phyloP scores from a whole-genome alignment of 2,113 vertebrate genomes.

The Notothenia rossii region DNA sequence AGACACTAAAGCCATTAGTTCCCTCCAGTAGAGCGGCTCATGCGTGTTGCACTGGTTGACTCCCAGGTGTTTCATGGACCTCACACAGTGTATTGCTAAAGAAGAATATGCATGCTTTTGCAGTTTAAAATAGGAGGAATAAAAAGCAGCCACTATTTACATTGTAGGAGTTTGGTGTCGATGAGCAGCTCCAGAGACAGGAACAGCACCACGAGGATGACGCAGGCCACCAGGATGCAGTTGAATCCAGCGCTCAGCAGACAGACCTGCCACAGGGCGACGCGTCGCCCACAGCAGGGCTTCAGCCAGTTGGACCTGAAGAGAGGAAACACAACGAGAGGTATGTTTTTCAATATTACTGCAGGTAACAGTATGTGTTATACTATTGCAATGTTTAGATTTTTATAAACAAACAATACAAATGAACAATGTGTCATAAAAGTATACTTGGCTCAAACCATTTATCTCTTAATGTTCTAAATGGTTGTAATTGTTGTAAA shows the following conservation, averaged over 20 bases:
- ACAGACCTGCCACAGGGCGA: slow-evolving; percentile 97
- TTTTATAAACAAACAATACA: not conserved
- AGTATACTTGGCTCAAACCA: not conserved
- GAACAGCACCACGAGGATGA: slow-evolving; percentile 96
- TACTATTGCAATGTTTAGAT: not conserved
- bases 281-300: slow-evolving; percentile 95
- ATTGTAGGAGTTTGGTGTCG: slow-evolving; percentile 98
- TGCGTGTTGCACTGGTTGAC: slow-evolving; percentile 8
- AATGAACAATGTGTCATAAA: not conserved
- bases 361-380: not conserved
- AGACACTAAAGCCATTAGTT: slow-evolving; percentile 38
- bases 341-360: not conserved
- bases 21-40: slow-evolving; percentile 20
- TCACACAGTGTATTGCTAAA: slow-evolving; percentile 36
- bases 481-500: too few species aligned
- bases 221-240: slow-evolving; percentile 97
- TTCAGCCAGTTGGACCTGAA: slow-evolving; percentile 97
- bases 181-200: slow-evolving; percentile 98
- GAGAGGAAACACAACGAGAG: slow-evolving; percentile 16
- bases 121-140: slow-evolving; percentile 25
- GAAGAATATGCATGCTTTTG: slow-evolving; percentile 28
- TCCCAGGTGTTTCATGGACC: slow-evolving; percentile 51
- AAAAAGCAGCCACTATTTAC: slow-evolving; percentile 84
- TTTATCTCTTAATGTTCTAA: too few species aligned
- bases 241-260: slow-evolving; percentile 98